Base-by-base conservation (phyloP, 2,888 invertebrate genomes). In the Microplitis manilae region DNA sequence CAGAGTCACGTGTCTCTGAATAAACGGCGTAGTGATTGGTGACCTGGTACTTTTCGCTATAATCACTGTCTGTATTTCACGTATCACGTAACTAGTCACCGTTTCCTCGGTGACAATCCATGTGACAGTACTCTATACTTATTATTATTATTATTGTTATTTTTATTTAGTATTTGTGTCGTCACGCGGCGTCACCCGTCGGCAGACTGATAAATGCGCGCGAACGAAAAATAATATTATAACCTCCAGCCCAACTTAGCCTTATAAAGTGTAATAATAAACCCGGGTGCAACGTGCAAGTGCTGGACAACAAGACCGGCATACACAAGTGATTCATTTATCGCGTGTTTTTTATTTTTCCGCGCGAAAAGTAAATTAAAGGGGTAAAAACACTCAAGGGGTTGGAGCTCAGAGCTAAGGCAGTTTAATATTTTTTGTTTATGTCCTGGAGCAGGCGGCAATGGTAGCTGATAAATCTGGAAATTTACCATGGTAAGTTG, bases 401-500 rank as follows among this genome's bases (percentile, higher is more conserved):
- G 50, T 13, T 50, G 13, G 8, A 50, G 50, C 50, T 5, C 13
- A 50, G 2, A 5, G 8, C 13, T 9, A 7, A 50, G 50, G 50
- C 13, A 2, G 50, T 50, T 50, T 13, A 50, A 13, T 13, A 50
- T 50, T 50, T 50, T 50, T 50, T 50, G 50, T 8, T 64, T 64
- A 1, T 50, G 13, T 50, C 50, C 8, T 9, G 6, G 5, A 50
- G 13, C 5, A 50, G 50, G n/a, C 67, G 38, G 38, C 30, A 67
- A 67, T 67, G 67, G 39, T 20, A 38, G 67, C 38, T 67, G 67
- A 67, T 67, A 20, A 20, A 6, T 20, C 67, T n/a, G 13, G 38
- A 30, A 67, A 67, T 67, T 67, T 67, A 67, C 67, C 67, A 9
- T 67, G 67, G 67, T 67, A 67, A 67, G 67, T 20, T 62, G n/a